Conservation (phyloP, 2,797 vertebrate species). For the Selene dorsalis region DNA sequence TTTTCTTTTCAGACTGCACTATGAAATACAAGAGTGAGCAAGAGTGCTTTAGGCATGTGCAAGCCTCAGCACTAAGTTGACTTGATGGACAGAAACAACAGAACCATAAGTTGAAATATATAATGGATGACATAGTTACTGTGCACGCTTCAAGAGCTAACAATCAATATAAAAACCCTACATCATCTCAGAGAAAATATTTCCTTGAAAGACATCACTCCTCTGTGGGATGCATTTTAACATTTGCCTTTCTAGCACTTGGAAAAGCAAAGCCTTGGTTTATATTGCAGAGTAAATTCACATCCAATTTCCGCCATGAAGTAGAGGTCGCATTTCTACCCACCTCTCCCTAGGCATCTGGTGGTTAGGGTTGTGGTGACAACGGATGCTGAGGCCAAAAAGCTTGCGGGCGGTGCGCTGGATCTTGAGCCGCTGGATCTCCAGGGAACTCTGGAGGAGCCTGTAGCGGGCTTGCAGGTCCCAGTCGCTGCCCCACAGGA, state of each 20-base stretch:
- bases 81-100: slow-evolving; percentile 76
- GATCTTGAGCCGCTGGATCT: slow-evolving; percentile 94
- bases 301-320: slow-evolving; percentile 26
- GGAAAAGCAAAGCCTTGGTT: slow-evolving; percentile 21
- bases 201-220: slow-evolving; percentile 31
- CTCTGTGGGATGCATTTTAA: slow-evolving; percentile 16
- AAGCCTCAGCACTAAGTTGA: slow-evolving; percentile 76
- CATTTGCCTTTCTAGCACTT: slow-evolving; percentile 3
- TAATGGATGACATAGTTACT: slow-evolving; percentile 66
- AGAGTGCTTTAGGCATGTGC: slow-evolving; percentile 75
- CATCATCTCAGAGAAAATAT: slow-evolving; percentile 24
- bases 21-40: slow-evolving; percentile 74
- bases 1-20: slow-evolving; percentile 65
- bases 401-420: slow-evolving; percentile 97
- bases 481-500: slow-evolving; percentile 99
- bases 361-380: slow-evolving; percentile 98
- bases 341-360: slow-evolving; percentile 99
- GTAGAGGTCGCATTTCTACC: slow-evolving; percentile 53
- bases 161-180: slow-evolving; percentile 55
- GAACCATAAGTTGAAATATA: slow-evolving; percentile 65
- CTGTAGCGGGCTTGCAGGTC: slow-evolving; percentile 98
- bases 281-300: slow-evolving; percentile 22
- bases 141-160: slow-evolving; percentile 41
- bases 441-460: slow-evolving; percentile 94
- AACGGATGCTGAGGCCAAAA: slow-evolving; percentile 97